Evolutionary conservation across 2,888 invertebrate species (phyloP), one percentile per base, ranked within the genome.

Genomic region (Notodonta ziczac): DNA sequence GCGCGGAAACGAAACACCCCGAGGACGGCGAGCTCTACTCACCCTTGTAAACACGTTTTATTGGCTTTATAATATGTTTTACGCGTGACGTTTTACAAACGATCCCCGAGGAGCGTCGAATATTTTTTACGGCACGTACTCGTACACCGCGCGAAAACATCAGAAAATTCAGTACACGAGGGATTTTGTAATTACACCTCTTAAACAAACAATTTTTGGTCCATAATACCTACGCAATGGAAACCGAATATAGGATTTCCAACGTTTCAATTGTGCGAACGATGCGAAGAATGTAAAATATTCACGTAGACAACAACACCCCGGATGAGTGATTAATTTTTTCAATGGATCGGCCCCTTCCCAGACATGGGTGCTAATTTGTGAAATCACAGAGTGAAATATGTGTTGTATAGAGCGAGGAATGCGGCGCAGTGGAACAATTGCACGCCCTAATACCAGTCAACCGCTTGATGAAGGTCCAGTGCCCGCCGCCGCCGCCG

Each of bases 11-110:
- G 86, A 80, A 82, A 82, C 84, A 78, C 82, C 81, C 82, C 80
- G 81, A 82, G 85, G 80, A 84, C 83, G 89, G 87, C 88, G 87
- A 87, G 87, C 87, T 84, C 88, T 85, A 87, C 89, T 90, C 93
- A 90, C 92, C 92, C 93, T 91, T 93, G 92, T 93, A 93, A 93
- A 93, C 93, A 92, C 93, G 91, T 92, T 93, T 93, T 93, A 93
- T 93, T 93, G 93, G 93, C 91, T 93, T 93, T 93, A 93, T 93
- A 93, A 93, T 93, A 93, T 93, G 93, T 93, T 93, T 92, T 92
- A 93, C 93, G 92, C 92, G 93, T 93, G 93, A 93, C 92, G 92
- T 92, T 93, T 93, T 91, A 93, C 92, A 93, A 93, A 93, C 93
- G 93, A 93, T 93, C 93, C 90, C 89, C 68, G 88, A 87, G 86